Evolutionary conservation across 1,140 invertebrate species (phyloP).

Genomic region (Eubasilissa regina): DNA sequence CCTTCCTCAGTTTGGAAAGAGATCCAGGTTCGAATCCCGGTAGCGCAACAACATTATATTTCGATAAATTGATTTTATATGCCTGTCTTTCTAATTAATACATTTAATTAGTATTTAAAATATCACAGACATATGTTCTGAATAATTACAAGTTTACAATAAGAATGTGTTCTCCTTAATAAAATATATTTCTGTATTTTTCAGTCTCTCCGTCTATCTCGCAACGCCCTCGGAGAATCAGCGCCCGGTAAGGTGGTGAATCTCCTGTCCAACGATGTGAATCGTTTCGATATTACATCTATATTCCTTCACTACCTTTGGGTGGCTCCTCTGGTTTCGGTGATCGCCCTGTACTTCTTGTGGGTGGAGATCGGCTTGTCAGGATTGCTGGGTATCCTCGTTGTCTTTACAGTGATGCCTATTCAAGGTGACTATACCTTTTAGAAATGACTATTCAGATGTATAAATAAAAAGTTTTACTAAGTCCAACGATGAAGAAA

Average conservation of each 20-base stretch:
- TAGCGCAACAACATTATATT: too few relatives aligned
- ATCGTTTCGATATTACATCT: conserved; percentile 76
- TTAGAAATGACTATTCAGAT: neutral
- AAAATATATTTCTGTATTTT: conserved; percentile 18
- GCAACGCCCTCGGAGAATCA: conserved; percentile 81
- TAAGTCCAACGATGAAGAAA: too few relatives aligned
- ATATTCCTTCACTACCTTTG: conserved; percentile 77
- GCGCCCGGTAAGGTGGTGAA: conserved; percentile 90
- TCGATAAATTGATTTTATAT: too few relatives aligned
- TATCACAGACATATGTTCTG: too few relatives aligned
- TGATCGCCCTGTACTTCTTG: conserved; percentile 77
- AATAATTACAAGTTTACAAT: too few relatives aligned
- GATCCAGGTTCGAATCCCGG: too few relatives aligned
- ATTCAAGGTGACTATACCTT: conserved; percentile 75
- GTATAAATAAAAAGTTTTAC: too few relatives aligned
- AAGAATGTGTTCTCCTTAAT: too few relatives aligned
- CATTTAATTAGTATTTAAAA: too few relatives aligned
- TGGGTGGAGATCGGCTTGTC: conserved; percentile 78
- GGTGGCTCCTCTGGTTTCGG: conserved; percentile 77
- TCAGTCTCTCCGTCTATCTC: conserved; percentile 75
- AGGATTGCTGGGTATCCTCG: conserved; percentile 79
- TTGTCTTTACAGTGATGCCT: conserved; percentile 81
- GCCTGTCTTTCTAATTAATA: too few relatives aligned
- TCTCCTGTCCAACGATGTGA: conserved; percentile 86
- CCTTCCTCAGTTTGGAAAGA: too few relatives aligned